Evolutionary conservation across 1,140 invertebrate species (phyloP), one percentile per base, ranked within the genome.

Genomic region (Luehdorfia chinensis): DNA sequence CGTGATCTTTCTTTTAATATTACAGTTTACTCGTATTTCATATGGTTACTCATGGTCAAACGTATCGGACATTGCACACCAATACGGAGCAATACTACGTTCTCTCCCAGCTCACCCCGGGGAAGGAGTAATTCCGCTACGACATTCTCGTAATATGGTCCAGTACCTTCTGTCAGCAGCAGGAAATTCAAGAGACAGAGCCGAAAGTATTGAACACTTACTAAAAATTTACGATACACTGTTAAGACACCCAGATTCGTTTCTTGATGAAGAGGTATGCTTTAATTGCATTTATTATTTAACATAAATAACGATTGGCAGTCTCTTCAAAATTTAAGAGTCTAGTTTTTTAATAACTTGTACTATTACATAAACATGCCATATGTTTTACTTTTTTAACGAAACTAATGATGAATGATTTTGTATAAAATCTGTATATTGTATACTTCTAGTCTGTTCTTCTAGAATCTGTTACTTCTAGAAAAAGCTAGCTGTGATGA

Each of bases 21-120:
- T 11, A 12, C 68, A 92, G 87, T 93, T 93, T 59, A 88, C 75
- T 4, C 88, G 88, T 2, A 67, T 92, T 11, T 91, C 89, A 0
- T 87, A 91, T 23, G 92, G 92, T 0, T 93, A 91, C 50, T 91
- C 92, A 47, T 91, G 89, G 59, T 88, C 84, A 4, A 90, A 88
- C 9, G 74, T 86, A 0, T 76, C 75, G 1, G 27, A 69, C 30
- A 65, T 84, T 3, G 83, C 88, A 7, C 75, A 74, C 3, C 75
- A 88, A 21, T 85, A 90, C 47, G 89, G 88, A 57, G 76, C 87
- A 1, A 67, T 87, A 9, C 64, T 90, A 1, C 75, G 75, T n/a
- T 86, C 84, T 8, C 80, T 87, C 4, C 77, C 87, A 0, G 59
- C 88, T 0, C 90, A 89, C 57, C 89, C 90, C 0, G 90, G 90